phyloP scores from a whole-genome alignment of 2,888 invertebrate genomes.

The Tetheella fluctuosa region DNA sequence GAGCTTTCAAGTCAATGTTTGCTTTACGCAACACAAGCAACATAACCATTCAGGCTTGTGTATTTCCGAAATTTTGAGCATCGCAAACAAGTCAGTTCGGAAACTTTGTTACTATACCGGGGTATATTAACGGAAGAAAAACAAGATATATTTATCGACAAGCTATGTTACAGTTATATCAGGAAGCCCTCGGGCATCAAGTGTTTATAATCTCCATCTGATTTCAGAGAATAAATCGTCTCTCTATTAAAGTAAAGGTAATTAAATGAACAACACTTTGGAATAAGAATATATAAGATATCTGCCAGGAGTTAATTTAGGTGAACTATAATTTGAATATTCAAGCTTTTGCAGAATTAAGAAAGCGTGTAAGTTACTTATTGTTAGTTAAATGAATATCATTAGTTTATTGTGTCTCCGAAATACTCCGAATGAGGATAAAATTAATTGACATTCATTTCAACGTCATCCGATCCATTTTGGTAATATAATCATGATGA shows the following conservation, averaged over 20 bases:
- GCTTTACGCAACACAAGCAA: background rate
- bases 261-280: background rate
- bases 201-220: background rate
- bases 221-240: background rate
- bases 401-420: too few relatives aligned
- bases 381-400: too few relatives aligned
- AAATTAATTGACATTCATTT: too few relatives aligned
- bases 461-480: too few relatives aligned
- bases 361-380: too few relatives aligned
- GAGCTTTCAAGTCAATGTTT: background rate
- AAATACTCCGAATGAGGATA: too few relatives aligned
- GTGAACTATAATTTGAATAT: too few relatives aligned
- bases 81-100: background rate
- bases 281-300: too few relatives aligned
- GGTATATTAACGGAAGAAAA: background rate
- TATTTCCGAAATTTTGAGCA: constrained; percentile 3
- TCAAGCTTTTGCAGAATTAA: too few relatives aligned
- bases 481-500: too few relatives aligned
- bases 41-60: too few relatives aligned
- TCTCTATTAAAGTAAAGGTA: background rate
- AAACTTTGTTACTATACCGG: background rate
- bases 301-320: too few relatives aligned
- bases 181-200: background rate
- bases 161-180: background rate
- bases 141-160: constrained; percentile 4